These are phyloP conservation scores for Brachycybe producta DNA, from an alignment of 2,888 invertebrate genomes.

Conservation along the genomic window DNA sequence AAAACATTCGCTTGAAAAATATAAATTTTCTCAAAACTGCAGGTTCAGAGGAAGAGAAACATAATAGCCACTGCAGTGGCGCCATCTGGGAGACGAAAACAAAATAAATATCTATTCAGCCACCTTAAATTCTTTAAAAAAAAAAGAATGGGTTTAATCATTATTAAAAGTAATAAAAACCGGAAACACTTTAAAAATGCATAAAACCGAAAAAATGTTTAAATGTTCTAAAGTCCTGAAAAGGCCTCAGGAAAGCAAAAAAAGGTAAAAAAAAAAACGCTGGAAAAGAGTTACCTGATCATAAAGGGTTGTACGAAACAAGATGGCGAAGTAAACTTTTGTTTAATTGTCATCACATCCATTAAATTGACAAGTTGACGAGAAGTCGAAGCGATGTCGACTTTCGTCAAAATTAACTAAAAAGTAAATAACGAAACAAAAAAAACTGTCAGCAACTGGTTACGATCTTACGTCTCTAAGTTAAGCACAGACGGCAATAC, in stretches of 20 bases:
- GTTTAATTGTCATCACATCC: not conserved
- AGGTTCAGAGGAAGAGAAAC: no score
- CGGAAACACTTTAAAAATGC: not conserved
- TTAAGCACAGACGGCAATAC: no score
- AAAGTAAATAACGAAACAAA: conserved; percentile 17
- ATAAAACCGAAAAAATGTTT: no score
- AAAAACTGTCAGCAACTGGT: no score
- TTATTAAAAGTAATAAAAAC: not conserved
- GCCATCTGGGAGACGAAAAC: no score
- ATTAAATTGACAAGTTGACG: not conserved
- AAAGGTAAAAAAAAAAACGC: not conserved
- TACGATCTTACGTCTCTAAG: no score
- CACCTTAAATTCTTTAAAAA: no score
- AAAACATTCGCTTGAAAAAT: no score
- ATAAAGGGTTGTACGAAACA: conserved; percentile 8
- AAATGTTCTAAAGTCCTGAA: no score
- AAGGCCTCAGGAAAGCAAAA: not conserved
- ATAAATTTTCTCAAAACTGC: no score
- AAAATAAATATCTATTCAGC: no score
- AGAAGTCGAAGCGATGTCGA: conserved; percentile 2
- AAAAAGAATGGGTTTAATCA: not conserved
- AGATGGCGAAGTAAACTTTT: not conserved
- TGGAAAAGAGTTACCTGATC: not conserved
- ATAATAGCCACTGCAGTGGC: no score
- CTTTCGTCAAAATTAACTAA: conserved; percentile 3